Evolutionary conservation across 1,140 invertebrate species (phyloP), one percentile per base, ranked within the genome.

Genomic region (Neodiprion lecontei): DNA sequence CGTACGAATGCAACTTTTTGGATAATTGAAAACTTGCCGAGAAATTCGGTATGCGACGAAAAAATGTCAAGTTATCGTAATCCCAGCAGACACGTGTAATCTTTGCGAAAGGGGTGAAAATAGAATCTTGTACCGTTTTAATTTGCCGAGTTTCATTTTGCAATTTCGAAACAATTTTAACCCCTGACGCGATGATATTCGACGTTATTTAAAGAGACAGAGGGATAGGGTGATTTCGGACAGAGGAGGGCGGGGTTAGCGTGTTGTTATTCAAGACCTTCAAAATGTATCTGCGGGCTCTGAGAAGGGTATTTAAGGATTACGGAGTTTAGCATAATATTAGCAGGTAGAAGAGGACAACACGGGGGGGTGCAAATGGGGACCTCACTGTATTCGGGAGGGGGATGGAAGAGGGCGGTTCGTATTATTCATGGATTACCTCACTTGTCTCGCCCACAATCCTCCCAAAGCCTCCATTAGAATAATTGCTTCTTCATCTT

Each of bases 401-500:
- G 72, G 72, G 65, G 69, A 74, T 73, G 71, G 53, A 61, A 61
- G 67, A 7, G 78, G 74, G 72, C 73, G 73, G 11, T 12, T 17
- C 78, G 83, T 85, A 86, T 86, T 87, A 87, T 87, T 87, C 86
- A 87, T 87, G 85, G 85, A 87, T 87, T 86, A 87, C 85, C 84
- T 83, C 83, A 86, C 85, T 86, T 86, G 83, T 86, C 85, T 84
- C 81, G 78, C 79, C 80, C 84, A 84, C 83, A 83, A 83, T 85
- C 84, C 84, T 81, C 80, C 80, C 81, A 83, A 85, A 86, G 82
- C 86, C 81, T 86, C 85, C 86, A 87, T 87, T 87, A 87, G 85
- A 87, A 87, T 87, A 87, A 87, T 87, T 87, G 85, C 86, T 87
- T 87, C 85, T 86, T 87, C 86, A 87, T 87, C 85, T 87, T 87